Evolutionary conservation across 2,797 vertebrate genomes (phyloP), one percentile per base, ranked within the genome.

Genomic region (Iguana delicatissima): DNA sequence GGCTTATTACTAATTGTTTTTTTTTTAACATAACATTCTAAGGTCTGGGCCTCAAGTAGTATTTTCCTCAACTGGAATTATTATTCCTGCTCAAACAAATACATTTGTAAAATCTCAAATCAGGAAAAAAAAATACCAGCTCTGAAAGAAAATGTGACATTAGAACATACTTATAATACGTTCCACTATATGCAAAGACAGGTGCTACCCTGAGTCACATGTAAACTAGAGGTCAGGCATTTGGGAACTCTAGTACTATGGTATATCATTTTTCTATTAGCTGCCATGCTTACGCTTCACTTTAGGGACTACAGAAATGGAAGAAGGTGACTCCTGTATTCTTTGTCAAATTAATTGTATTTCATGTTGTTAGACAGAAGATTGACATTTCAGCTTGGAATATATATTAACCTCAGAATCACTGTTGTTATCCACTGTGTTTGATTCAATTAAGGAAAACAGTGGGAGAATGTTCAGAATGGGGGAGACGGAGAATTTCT

Each of bases 361-460:
- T 84, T 62, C 76, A 55, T 9, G 35, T 85, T 38, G 62, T 76
- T 85, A 62, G 74, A 50, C 73, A 52, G 62, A 87, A 84, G 42
- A 84, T 73, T 80, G 76, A 73, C 38, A 79, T 57, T 80, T 79
- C 76, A 50, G 46, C 46, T 52, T 29, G 32, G 32, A 80, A 80
- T 85, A 57, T 42, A 38, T 80, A 79, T 88, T 77, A 77, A 87
- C 82, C 64, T 73, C 74, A 52, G 35, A 29, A 6, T 50, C 50
- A 29, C 38, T 88, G 69, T 73, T 72, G 81, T 88, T 80, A 88
- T 80, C 52, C 24, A 29, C 29, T 38, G 32, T 29, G 80, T 74
- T 85, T 84, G 82, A 84, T 88, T 80, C 52, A 73, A 84, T 91
- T 91, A 88, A 80, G 59, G 16, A 72, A 90, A 72, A 50, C 83